Evolutionary conservation across 1,140 invertebrate species (phyloP).

Genomic region (Reticulitermes speratus): DNA sequence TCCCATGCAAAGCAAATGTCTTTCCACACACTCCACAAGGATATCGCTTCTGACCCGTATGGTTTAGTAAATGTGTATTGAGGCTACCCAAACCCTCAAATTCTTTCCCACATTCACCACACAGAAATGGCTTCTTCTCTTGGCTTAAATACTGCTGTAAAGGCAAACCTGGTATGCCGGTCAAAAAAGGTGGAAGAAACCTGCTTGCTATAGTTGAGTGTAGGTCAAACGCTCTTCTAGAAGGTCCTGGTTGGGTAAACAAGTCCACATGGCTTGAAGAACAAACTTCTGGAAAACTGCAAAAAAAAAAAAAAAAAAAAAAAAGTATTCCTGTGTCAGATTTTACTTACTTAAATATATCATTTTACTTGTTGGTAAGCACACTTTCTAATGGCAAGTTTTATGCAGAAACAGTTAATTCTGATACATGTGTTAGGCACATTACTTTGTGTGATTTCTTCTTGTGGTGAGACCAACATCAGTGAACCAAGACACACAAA

Average conservation of each 20-base stretch:
- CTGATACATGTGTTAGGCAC: not conserved
- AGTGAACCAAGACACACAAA: no score
- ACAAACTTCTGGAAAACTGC: not conserved
- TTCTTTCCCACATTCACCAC: conserved; percentile 19
- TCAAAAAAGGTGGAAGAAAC: conserved; percentile 3
- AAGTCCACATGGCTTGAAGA: not conserved
- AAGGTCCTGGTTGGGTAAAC: conserved; percentile 2
- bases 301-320: not conserved
- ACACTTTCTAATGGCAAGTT: not conserved
- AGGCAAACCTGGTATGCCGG: not conserved
- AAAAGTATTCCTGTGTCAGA: not conserved
- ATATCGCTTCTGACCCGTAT: conserved; percentile 50
- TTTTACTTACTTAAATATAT: not conserved
- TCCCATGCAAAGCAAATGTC: conserved; percentile 39
- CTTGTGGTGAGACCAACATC: no score
- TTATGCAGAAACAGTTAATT: not conserved
- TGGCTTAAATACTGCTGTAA: not conserved
- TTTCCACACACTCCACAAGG: conserved; percentile 39
- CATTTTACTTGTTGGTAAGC: not conserved
- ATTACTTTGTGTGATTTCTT: no score
- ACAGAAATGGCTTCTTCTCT: conserved; percentile 8
- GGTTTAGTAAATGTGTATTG: conserved; percentile 43
- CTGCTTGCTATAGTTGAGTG: not conserved
- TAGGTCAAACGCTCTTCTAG: not conserved
- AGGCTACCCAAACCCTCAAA: conserved; percentile 22